phyloP scores from a whole-genome alignment of 2,797 vertebrate genomes.

The Pipistrellus kuhlii region DNA sequence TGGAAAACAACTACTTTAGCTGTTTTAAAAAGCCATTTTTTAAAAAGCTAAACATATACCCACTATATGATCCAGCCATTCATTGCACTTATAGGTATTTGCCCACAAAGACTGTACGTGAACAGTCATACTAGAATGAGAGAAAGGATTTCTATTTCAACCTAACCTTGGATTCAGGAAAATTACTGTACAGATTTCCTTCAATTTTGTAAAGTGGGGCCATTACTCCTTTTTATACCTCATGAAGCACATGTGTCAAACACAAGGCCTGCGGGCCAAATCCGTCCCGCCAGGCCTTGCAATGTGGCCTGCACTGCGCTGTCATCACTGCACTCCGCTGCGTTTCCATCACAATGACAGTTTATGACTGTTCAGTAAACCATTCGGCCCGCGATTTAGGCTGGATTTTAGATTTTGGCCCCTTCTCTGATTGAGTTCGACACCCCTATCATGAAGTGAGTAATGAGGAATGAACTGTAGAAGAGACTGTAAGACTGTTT shows the following conservation, averaged over 20 bases:
- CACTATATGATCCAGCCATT: neutral
- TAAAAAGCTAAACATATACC: neutral
- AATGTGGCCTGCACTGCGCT: no score
- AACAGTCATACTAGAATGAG: neutral
- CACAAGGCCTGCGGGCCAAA: no score
- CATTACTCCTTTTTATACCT: neutral
- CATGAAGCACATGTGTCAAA: no score
- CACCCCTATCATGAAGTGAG: no score
- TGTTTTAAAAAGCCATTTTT: neutral
- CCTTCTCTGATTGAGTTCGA: no score
- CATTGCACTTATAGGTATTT: neutral
- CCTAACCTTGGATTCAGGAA: slow-evolving; percentile 31
- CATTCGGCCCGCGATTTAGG: no score
- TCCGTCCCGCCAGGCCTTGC: no score
- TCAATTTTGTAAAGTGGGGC: neutral
- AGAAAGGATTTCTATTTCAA: neutral
- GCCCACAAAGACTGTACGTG: neutral
- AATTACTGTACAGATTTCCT: neutral
- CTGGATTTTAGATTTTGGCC: no score
- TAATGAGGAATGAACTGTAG: neutral
- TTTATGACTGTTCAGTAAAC: no score
- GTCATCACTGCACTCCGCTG: no score
- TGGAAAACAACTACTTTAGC: neutral
- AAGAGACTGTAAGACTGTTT: neutral
- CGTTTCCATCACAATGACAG: no score